phyloP scores from a whole-genome alignment of 2,797 vertebrate genomes.

The Perdix hodgsoniae region DNA sequence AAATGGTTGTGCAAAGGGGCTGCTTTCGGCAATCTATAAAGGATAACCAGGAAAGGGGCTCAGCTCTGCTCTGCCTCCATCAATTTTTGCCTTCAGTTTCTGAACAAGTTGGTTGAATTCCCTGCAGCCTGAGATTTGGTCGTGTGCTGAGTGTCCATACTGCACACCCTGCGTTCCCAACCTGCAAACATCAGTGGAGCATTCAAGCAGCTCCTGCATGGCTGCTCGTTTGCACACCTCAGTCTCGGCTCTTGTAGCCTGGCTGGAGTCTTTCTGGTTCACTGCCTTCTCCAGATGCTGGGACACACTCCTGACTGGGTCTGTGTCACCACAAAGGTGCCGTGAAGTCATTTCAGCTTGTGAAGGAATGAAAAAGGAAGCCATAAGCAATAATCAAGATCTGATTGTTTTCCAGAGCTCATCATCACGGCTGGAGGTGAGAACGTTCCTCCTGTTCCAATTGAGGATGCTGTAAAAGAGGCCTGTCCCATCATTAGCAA shows the following conservation, averaged over 20 bases:
- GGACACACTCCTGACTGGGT: neutral
- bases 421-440: constrained; percentile 95
- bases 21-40: neutral
- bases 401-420: constrained; percentile 83
- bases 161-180: accelerated
- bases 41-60: neutral
- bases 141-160: accelerated
- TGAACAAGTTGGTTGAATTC: neutral
- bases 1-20: neutral
- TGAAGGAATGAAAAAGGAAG: neutral
- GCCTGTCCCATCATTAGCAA: constrained; percentile 91
- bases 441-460: constrained; percentile 89
- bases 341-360: neutral
- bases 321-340: neutral
- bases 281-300: neutral
- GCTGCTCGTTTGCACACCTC: neutral
- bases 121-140: neutral
- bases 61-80: neutral
- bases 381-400: neutral
- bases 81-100: neutral
- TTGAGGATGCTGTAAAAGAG: constrained; percentile 89
- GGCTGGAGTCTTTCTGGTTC: neutral
- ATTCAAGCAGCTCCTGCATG: neutral
- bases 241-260: neutral
- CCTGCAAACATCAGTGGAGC: accelerated